phyloP scores from a whole-genome alignment of 2,888 invertebrate genomes.

The Halocaridina rubra region DNA sequence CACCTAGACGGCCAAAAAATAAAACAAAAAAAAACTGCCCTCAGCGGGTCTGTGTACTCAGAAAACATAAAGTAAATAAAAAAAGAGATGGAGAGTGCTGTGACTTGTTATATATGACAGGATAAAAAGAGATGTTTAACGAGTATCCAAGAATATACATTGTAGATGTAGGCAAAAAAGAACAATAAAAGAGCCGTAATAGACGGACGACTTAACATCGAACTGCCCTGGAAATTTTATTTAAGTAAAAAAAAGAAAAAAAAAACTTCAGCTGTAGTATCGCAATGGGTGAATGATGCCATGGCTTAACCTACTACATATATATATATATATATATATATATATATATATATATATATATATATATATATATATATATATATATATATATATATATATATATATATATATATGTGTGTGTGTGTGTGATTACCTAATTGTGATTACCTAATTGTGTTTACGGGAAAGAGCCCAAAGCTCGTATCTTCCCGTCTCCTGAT shows the following conservation, averaged over 20 bases:
- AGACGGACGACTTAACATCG: no score
- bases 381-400: no score
- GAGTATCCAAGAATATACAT: no score
- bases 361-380: background rate
- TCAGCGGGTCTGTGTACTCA: background rate
- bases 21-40: background rate
- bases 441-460: no score
- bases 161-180: background rate
- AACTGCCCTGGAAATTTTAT: background rate
- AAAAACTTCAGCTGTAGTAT: no score
- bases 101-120: no score
- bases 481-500: no score
- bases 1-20: background rate
- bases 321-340: background rate
- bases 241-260: background rate
- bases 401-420: background rate
- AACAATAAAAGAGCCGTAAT: background rate
- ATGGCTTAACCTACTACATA: constrained; percentile 30
- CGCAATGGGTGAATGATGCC: no score
- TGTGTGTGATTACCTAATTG: no score
- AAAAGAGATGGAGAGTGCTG: no score
- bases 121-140: background rate
- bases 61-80: no score
- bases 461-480: no score
- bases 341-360: background rate